These are phyloP conservation scores for Epinephelus awoara DNA, from an alignment of 2,797 vertebrate species.

Conservation along the genomic window DNA sequence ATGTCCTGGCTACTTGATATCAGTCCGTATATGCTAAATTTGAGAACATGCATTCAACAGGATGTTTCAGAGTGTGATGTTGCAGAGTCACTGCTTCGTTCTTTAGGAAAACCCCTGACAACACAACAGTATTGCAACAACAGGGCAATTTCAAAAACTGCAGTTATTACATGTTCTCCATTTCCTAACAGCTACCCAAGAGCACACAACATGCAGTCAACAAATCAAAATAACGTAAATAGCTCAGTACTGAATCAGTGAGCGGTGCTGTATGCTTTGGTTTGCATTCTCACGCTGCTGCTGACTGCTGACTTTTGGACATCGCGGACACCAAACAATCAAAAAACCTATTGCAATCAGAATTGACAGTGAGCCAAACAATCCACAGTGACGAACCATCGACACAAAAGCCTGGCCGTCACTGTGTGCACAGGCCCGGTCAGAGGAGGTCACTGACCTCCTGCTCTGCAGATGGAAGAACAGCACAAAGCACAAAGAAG, in stretches of 20 bases:
- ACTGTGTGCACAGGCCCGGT: conserved; percentile 19
- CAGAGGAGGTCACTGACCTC: conserved; percentile 41
- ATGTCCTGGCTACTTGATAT: neutral
- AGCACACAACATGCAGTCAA: neutral
- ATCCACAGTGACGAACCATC: conserved; percentile 32
- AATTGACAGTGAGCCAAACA: conserved; percentile 57
- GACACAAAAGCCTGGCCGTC: conserved; percentile 56
- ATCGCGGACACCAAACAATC: conserved; percentile 65
- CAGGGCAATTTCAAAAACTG: neutral
- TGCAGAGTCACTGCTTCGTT: neutral
- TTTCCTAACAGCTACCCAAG: neutral
- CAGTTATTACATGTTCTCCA: neutral
- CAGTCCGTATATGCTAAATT: no score
- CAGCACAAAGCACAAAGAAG: neutral
- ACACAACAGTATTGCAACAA: no score
- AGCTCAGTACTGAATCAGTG: neutral
- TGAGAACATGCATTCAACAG: neutral
- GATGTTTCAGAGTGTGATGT: neutral
- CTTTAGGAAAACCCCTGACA: neutral
- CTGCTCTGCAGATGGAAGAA: conserved; percentile 33
- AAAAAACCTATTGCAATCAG: conserved; percentile 67
- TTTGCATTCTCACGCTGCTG: conserved; percentile 58
- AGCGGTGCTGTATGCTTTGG: conserved; percentile 35
- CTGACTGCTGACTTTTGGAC: conserved; percentile 58
- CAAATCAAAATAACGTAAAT: neutral